These are phyloP conservation scores for Eupleurogrammus muticus DNA, from an alignment of 2,797 vertebrate species.

Conservation along the genomic window DNA sequence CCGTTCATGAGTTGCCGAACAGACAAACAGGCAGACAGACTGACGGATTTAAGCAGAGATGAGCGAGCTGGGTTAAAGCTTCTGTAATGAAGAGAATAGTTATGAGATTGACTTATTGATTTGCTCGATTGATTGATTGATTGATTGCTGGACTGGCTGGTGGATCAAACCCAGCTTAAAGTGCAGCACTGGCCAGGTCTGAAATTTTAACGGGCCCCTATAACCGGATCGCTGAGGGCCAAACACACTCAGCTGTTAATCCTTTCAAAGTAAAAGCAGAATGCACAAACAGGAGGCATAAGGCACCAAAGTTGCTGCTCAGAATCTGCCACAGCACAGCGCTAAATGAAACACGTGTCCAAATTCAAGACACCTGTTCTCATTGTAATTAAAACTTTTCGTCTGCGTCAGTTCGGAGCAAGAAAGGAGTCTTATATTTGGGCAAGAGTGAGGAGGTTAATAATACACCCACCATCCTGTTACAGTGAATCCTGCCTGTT, in stretches of 20 bases:
- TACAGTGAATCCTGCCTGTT: conserved; percentile 83
- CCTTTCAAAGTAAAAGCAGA: conserved; percentile 9
- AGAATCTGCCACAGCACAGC: conserved; percentile 59
- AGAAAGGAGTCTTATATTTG: conserved; percentile 62
- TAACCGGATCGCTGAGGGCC: neutral
- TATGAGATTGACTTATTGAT: conserved; percentile 22
- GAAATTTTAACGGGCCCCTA: neutral
- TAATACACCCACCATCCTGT: conserved; percentile 83
- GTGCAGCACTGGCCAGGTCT: neutral
- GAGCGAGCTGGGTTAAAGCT: conserved; percentile 50
- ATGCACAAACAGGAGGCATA: conserved; percentile 1
- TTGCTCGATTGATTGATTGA: neutral
- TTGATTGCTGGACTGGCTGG: conserved; percentile 9
- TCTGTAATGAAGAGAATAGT: conserved; percentile 49
- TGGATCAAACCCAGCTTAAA: conserved; percentile 40
- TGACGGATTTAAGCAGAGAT: conserved; percentile 63
- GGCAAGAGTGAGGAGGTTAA: conserved; percentile 65
- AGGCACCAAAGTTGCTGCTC: conserved; percentile 36
- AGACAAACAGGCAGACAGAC: conserved; percentile 64
- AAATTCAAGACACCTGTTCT: conserved; percentile 60
- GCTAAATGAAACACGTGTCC: conserved; percentile 53
- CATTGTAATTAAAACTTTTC: neutral
- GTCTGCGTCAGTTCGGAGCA: conserved; percentile 1
- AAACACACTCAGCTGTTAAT: conserved; percentile 16
- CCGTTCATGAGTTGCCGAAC: conserved; percentile 67